phyloP scores from a whole-genome alignment of 2,888 invertebrate species.

The Agriopis aurantiaria region DNA sequence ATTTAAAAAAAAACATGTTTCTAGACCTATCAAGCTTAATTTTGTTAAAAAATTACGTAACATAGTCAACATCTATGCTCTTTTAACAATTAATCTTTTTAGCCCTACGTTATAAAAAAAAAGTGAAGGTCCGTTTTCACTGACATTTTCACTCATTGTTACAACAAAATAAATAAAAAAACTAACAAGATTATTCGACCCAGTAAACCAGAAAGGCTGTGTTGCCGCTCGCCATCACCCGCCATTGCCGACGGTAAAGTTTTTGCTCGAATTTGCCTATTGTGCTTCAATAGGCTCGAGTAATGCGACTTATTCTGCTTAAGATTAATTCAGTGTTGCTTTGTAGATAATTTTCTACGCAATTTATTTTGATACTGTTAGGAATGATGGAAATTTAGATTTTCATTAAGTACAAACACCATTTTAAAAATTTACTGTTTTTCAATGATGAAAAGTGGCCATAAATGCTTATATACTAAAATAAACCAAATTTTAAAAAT shows the following conservation, averaged over 20 bases:
- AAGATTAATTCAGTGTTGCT: slow-evolving; percentile 35
- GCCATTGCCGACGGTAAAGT: slow-evolving; percentile 62
- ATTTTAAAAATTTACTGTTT: not conserved
- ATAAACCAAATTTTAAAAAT: not conserved
- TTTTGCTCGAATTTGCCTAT: slow-evolving; percentile 65
- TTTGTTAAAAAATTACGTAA: not conserved
- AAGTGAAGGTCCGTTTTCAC: slow-evolving; percentile 72
- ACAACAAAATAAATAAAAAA: slow-evolving; percentile 61
- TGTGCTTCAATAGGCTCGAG: slow-evolving; percentile 47
- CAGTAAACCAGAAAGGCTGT: slow-evolving; percentile 73
- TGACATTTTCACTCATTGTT: slow-evolving; percentile 66
- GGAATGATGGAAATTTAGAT: slow-evolving; percentile 2
- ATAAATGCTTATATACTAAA: not conserved
- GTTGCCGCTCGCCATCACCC: slow-evolving; percentile 56
- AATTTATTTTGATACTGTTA: slow-evolving; percentile 8
- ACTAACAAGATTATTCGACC: slow-evolving; percentile 71
- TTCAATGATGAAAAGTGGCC: not conserved
- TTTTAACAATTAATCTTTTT: slow-evolving; percentile 18
- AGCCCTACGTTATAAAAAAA: slow-evolving; percentile 43
- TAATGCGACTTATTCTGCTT: slow-evolving; percentile 33
- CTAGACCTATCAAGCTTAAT: not conserved
- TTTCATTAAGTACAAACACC: not conserved
- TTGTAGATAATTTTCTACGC: slow-evolving; percentile 16
- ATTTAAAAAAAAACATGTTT: too few relatives aligned
- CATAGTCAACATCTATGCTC: not conserved